A percentile compares a stretch with the other conserved stretches of the same genome.
phyloP scores from a whole-genome alignment of 1,140 invertebrate species.

The Papilio polyxenes region DNA sequence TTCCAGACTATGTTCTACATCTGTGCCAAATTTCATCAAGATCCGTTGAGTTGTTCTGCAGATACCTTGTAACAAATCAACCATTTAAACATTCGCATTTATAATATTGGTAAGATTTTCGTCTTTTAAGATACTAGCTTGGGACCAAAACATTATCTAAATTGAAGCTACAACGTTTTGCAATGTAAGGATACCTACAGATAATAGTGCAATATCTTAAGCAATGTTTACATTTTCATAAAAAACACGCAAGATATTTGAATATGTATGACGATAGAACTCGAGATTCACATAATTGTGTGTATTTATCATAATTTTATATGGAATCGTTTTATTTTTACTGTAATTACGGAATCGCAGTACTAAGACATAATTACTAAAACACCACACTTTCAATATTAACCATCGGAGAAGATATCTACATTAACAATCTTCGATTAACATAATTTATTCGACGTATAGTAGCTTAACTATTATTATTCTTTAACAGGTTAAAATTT shows the following conservation, averaged over 20 bases:
- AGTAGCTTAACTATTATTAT: conserved; percentile 33
- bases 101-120: background rate
- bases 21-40: no score
- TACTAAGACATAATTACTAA: conserved; percentile 10
- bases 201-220: background rate
- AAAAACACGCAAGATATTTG: background rate
- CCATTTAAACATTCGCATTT: no score
- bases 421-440: conserved; percentile 40
- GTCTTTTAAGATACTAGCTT: no score
- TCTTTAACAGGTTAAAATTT: conserved; percentile 46
- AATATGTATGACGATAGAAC: conserved; percentile 26
- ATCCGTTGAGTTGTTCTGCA: no score
- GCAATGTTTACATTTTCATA: background rate
- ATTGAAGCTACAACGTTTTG: no score
- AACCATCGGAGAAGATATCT: conserved; percentile 19
- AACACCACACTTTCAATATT: background rate
- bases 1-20: no score
- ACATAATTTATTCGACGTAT: conserved; percentile 1
- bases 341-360: conserved; percentile 8
- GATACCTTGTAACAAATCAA: no score
- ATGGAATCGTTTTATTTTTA: conserved; percentile 12
- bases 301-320: background rate
- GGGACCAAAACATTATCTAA: background rate
- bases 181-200: background rate
- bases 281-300: conserved; percentile 9